Evolutionary conservation across 1,140 invertebrate genomes (phyloP), one percentile per base, ranked within the genome.

Genomic region (Tetragonula clypearis): DNA sequence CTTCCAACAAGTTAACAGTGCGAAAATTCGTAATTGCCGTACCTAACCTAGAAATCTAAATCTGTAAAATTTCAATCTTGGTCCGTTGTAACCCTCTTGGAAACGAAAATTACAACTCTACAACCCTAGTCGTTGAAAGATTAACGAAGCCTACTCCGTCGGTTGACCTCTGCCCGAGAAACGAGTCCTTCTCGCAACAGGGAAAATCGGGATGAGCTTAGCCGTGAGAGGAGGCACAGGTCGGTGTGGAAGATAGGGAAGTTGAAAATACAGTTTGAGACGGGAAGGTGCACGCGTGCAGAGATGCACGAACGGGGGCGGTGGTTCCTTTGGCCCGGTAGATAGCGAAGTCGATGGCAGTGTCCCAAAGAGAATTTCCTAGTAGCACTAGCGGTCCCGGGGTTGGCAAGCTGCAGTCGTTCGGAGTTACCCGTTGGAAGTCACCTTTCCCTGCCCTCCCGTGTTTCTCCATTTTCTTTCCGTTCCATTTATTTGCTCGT

Each of bases 351-450:
- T 92, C 90, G 91, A 93, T 93, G 93, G 92, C 92, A 92, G 89
- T 88, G 84, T 89, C 91, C 91, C 92, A 95, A 94, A 95, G 94
- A 94, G 94, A 95, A 94, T 94, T 93, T 91, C 86, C 91, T 92
- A 94, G 93, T 92, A 93, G 87, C 78, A 90, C 90, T 87, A 49
- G 41, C 41, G 88, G 89, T 87, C 89, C 82, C 83, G 84, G 86
- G 85, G 91, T 93, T 92, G 89, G 91, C 92, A 92, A 94, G 83
- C 87, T 77, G 53, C 80, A 94, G 93, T 92, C 92, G 91, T 92
- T 93, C 91, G 88, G 88, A 94, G 92, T 92, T 90, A 91, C 88
- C 90, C 84, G 41, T 94, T 93, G 91, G 91, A 92, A 94, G 89
- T 93, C 91, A 92, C 90, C 77, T 71, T 62, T 66, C 53, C 15